These are phyloP conservation scores for Phenganax stokvisi DNA, from an alignment of 92 coral and sea anemone genomes.

Conservation along the genomic window DNA sequence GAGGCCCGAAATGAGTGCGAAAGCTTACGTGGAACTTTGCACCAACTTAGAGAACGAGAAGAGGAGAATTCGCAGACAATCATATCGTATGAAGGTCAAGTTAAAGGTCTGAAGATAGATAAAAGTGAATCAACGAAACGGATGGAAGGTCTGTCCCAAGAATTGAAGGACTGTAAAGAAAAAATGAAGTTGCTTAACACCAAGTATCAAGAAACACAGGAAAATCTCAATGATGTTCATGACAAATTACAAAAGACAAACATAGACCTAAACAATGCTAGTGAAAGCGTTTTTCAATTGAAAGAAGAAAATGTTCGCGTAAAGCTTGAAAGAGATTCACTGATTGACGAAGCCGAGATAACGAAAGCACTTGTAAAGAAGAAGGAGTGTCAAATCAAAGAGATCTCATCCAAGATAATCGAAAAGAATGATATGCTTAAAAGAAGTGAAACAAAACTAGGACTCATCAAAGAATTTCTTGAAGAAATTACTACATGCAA, in stretches of 20 bases:
- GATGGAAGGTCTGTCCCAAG: constrained; percentile 7
- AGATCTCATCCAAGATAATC: neutral
- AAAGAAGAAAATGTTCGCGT: constrained; percentile 9
- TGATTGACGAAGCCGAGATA: neutral
- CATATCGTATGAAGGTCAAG: neutral
- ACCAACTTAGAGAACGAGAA: neutral
- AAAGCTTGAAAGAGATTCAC: constrained; percentile 8
- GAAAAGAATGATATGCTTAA: constrained; percentile 11
- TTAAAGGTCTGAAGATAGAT: neutral
- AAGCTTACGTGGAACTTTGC: neutral
- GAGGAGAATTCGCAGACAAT: neutral
- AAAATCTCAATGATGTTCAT: neutral
- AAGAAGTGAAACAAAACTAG: constrained; percentile 16
- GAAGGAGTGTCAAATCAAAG: neutral
- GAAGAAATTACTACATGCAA: constrained; percentile 10
- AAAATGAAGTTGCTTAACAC: neutral
- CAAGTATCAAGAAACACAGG: constrained; percentile 1
- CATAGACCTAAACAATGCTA: constrained; percentile 1
- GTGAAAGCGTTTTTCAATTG: neutral
- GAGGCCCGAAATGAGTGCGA: neutral
- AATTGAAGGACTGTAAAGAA: neutral
- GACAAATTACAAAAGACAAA: neutral
- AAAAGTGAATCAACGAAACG: neutral
- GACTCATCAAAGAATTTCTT: neutral
- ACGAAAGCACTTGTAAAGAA: neutral